phyloP scores from a whole-genome alignment of 1,140 invertebrate genomes.

The Tetragnatha versicolor region DNA sequence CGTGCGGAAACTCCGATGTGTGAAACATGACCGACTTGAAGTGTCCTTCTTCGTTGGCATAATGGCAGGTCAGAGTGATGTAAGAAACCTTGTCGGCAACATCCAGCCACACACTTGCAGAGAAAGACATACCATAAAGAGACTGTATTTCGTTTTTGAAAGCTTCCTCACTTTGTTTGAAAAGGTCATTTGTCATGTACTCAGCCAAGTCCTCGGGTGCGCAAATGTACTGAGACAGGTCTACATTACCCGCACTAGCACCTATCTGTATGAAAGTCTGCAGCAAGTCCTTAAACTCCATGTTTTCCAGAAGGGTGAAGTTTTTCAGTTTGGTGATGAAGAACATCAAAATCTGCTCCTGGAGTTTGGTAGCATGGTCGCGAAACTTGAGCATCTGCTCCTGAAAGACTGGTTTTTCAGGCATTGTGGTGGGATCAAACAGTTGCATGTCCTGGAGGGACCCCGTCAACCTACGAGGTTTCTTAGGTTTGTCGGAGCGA shows the following conservation, averaged over 20 bases:
- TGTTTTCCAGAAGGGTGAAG: constrained; percentile 34
- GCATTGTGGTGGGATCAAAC: constrained; percentile 1
- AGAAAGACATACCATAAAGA: constrained; percentile 44
- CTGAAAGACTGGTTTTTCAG: constrained; percentile 44
- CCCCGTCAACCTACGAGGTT: constrained; percentile 15
- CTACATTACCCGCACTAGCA: constrained; percentile 29
- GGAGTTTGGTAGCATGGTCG: constrained; percentile 48
- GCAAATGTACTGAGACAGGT: constrained; percentile 30
- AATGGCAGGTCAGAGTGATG: constrained; percentile 42
- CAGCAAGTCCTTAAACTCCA: constrained; percentile 42
- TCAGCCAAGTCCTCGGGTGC: constrained; percentile 20
- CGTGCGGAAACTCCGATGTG: constrained; percentile 48
- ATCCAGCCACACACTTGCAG: constrained; percentile 45
- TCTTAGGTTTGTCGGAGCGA: constrained; percentile 34
- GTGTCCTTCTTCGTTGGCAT: constrained; percentile 32
- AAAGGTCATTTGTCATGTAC: constrained; percentile 31
- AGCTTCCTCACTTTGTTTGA: constrained; percentile 20
- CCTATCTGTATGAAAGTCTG: constrained; percentile 49
- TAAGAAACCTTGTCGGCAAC: constrained; percentile 29
- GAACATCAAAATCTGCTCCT: constrained; percentile 41
- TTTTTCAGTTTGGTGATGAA: constrained; percentile 42
- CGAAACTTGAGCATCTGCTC: constrained; percentile 47
- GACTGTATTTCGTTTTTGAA: constrained; percentile 47
- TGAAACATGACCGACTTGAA: constrained; percentile 42
- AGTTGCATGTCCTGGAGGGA: constrained; percentile 13